phyloP scores from a whole-genome alignment of 2,797 vertebrate genomes.

The Rhinoraja longicauda region DNA sequence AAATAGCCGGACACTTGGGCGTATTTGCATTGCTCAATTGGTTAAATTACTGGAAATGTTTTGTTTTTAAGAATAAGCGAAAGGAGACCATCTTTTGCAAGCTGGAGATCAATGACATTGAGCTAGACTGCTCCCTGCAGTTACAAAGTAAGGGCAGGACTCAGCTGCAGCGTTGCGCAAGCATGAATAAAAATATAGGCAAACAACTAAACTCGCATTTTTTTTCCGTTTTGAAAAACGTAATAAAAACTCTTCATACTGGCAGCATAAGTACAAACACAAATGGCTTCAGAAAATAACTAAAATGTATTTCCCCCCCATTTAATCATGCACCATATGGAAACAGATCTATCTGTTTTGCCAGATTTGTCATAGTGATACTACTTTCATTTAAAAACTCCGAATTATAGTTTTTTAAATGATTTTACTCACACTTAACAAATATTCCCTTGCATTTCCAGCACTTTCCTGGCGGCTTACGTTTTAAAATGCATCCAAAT shows the following conservation, averaged over 20 bases:
- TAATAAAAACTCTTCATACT: too few species aligned
- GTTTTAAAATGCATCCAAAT: background rate
- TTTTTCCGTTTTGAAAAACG: background rate
- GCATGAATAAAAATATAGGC: constrained; percentile 44
- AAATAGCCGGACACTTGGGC: background rate
- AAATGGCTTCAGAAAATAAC: background rate
- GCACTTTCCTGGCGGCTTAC: constrained; percentile 11
- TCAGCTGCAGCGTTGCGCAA: constrained; percentile 56
- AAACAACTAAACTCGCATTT: constrained; percentile 40
- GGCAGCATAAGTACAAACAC: too few species aligned
- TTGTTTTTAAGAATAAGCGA: too few species aligned
- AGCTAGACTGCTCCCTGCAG: constrained; percentile 33
- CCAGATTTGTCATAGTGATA: background rate
- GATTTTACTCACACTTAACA: too few species aligned
- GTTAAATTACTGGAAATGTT: background rate
- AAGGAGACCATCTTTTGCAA: background rate
- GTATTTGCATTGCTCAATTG: background rate
- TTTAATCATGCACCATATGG: constrained; percentile 21
- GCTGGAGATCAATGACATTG: background rate
- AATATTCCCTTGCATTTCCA: background rate
- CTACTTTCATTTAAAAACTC: background rate
- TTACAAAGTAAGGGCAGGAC: constrained; percentile 17
- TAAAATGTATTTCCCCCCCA: background rate
- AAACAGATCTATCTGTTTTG: background rate
- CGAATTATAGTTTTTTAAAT: background rate